phyloP scores from a whole-genome alignment of 30 jellyfish, hydroid and myxozoan genomes.

The Turritopsis dohrnii region DNA sequence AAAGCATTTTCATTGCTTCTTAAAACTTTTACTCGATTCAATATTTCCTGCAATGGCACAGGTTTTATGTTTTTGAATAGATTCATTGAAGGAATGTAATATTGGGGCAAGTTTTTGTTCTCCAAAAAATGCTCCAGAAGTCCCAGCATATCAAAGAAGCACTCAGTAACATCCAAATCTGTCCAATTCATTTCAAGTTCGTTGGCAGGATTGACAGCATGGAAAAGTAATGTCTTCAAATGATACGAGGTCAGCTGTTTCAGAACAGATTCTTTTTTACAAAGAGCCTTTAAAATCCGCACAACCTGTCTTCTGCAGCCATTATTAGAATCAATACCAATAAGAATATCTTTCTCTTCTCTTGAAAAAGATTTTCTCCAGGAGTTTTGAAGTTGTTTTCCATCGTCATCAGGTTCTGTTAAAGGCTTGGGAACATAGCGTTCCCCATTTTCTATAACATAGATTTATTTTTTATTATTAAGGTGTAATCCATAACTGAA shows the following conservation, averaged over 20 bases:
- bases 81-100: constrained; percentile 18
- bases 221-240: constrained; percentile 10
- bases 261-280: constrained; percentile 13
- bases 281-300: constrained; percentile 2
- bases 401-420: background rate
- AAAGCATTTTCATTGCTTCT: background rate
- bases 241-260: background rate
- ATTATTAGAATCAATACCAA: constrained; percentile 9
- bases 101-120: background rate
- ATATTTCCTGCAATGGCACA: background rate
- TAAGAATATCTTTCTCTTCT: constrained; percentile 11
- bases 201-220: background rate
- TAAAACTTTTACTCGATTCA: background rate
- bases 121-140: constrained; percentile 1
- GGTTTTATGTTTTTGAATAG: background rate
- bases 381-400: background rate
- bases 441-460: background rate
- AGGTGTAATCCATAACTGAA: too few relatives aligned
- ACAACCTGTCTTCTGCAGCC: constrained; percentile 15
- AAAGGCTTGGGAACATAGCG: background rate
- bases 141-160: constrained; percentile 23
- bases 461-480: too few relatives aligned
- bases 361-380: constrained; percentile 14
- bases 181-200: background rate
- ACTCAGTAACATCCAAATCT: background rate